Conservation (phyloP, 2,113 vertebrate genomes). For the Orycteropus afer region DNA sequence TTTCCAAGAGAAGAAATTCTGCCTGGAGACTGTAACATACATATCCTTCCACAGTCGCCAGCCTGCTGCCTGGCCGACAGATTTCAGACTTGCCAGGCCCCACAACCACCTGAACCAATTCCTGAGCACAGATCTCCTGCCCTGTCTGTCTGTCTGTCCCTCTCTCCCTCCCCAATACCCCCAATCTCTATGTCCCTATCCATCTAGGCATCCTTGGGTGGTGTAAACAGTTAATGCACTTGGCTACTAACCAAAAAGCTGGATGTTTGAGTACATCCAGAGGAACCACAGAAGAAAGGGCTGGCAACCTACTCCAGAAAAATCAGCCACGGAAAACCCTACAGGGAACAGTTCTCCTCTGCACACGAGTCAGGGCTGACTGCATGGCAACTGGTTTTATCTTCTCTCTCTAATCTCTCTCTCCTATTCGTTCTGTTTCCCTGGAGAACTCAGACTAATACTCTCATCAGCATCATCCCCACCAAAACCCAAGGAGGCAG, state of each 20-base stretch:
- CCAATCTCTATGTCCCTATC: no score
- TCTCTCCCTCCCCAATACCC: no score
- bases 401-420: neutral
- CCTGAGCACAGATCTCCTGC: no score
- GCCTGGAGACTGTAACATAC: neutral
- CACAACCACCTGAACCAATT: no score
- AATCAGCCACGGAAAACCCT: neutral
- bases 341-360: neutral
- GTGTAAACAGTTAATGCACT: neutral
- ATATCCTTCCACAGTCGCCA: no score
- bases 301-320: neutral
- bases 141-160: no score
- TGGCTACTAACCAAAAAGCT: neutral
- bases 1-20: neutral
- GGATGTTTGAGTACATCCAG: neutral
- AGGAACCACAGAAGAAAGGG: neutral
- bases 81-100: no score
- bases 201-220: neutral
- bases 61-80: no score
- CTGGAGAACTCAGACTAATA: neutral
- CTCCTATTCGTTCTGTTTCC: neutral
- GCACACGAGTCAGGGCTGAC: neutral
- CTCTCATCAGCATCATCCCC: fast-evolving
- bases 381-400: neutral
- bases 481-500: neutral